Evolutionary conservation across 2,888 invertebrate genomes (phyloP).

Genomic region (Tridacna gigas): DNA sequence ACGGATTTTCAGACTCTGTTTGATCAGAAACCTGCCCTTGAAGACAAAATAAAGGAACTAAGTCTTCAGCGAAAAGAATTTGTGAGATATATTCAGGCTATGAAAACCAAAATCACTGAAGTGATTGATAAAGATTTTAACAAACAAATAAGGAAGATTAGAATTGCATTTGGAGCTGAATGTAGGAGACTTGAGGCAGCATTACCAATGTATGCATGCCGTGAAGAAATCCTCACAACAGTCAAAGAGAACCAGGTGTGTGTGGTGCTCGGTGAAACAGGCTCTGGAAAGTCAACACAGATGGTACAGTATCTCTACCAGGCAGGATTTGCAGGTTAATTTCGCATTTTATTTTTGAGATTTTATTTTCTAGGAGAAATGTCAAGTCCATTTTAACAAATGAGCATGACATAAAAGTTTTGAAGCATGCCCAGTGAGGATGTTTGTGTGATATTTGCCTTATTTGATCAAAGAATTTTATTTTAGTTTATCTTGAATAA

Average conservation of each 20-base stretch:
- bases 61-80: conserved; percentile 70
- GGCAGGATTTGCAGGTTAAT: conserved; percentile 67
- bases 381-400: no score
- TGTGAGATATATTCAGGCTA: conserved; percentile 39
- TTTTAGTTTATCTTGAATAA: no score
- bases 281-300: conserved; percentile 85
- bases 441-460: no score
- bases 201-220: conserved; percentile 81
- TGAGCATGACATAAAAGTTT: no score
- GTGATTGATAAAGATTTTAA: conserved; percentile 48
- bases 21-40: conserved; percentile 54
- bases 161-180: conserved; percentile 72
- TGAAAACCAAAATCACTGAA: conserved; percentile 52
- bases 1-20: conserved; percentile 45
- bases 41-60: conserved; percentile 71
- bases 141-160: conserved; percentile 49
- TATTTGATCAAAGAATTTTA: no score
- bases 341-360: no score
- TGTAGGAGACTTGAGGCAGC: conserved; percentile 67
- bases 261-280: conserved; percentile 84
- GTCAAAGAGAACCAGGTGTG: conserved; percentile 77
- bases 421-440: no score
- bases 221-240: conserved; percentile 72
- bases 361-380: no score
- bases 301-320: conserved; percentile 83